Evolutionary conservation across 1,140 invertebrate species (phyloP), one percentile per base, ranked within the genome.

Genomic region (Pristionchus pacificus): DNA sequence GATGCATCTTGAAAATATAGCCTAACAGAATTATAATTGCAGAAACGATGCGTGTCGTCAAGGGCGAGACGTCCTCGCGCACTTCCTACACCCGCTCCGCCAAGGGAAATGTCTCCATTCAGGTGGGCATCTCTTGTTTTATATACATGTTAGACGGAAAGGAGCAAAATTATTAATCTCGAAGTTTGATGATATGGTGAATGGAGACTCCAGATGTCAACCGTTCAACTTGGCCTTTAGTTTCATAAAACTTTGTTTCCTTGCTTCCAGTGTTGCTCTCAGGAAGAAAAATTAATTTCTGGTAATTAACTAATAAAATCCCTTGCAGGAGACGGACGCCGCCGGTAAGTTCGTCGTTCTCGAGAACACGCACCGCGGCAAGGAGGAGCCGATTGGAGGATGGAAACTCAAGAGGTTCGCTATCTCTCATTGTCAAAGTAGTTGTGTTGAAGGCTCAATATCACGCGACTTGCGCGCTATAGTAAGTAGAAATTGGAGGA

Each of bases 51-150:
- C 77, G 82, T 14, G 66, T 85, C 0, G 83, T 86, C 75, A 80
- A 86, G 60, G 86, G 86, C 19, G 86, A 87, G 73, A 86, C 86
- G 60, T 84, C 85, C 19, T 85, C 85, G 62, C 87, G 86, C 65
- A 87, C 87, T 0, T 87, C 87, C 14, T 87, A 85, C 78, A 85
- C 87, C 76, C 80, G 86, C 63, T 86, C 84, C 32, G 86, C 87
- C 25, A 87, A 87, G 69, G 82, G 82, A 27, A 83, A 83, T 72
- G 81, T 83, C 57, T 78, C 82, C 24, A 83, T 83, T 58, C 69
- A 70, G 30, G 80, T 74, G 25, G 72, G 62, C 64, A 69, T n/a
- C n/a, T n/a, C n/a, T n/a, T n/a, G n/a, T n/a, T n/a, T n/a, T n/a
- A n/a, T n/a, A n/a, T n/a, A n/a, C n/a, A n/a, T n/a, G n/a, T n/a